Evolutionary conservation across 92 coral and sea anemone species (phyloP).

Genomic region (Epizoanthus scotinus): DNA sequence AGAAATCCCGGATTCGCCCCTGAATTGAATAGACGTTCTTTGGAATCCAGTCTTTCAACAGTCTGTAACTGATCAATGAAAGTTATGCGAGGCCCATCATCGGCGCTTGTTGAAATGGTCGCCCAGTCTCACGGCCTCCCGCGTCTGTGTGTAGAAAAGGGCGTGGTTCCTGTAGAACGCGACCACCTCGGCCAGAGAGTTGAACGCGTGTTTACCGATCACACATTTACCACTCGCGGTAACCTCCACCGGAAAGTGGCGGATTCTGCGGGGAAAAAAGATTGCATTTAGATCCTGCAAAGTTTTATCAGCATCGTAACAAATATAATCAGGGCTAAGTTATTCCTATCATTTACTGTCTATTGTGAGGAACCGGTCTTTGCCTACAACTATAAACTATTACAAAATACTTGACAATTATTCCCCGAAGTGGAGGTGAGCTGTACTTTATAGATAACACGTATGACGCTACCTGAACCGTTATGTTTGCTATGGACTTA

Average conservation of each 20-base stretch:
- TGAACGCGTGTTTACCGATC: conserved; percentile 89
- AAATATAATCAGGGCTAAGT: background rate
- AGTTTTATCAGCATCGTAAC: background rate
- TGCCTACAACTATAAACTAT: too few species aligned
- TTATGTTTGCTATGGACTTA: conserved; percentile 21
- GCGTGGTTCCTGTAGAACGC: conserved; percentile 75
- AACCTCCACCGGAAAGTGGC: conserved; percentile 95
- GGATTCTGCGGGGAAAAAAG: conserved; percentile 68
- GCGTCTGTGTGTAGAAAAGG: conserved; percentile 84
- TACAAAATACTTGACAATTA: too few species aligned
- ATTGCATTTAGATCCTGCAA: background rate
- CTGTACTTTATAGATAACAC: conserved; percentile 86
- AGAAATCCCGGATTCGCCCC: too few species aligned
- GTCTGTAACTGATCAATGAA: background rate
- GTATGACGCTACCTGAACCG: conserved; percentile 83
- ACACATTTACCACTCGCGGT: conserved; percentile 86
- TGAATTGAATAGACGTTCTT: background rate
- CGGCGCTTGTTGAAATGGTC: conserved; percentile 65
- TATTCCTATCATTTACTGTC: too few species aligned
- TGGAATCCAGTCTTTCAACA: background rate
- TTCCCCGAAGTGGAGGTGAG: too few species aligned
- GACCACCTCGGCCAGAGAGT: conserved; percentile 81
- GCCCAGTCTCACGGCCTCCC: conserved; percentile 84
- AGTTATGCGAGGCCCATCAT: background rate
- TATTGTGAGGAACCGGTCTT: too few species aligned